Evolutionary conservation across 2,888 invertebrate species (phyloP).

Genomic region (Nomada goodeniana): DNA sequence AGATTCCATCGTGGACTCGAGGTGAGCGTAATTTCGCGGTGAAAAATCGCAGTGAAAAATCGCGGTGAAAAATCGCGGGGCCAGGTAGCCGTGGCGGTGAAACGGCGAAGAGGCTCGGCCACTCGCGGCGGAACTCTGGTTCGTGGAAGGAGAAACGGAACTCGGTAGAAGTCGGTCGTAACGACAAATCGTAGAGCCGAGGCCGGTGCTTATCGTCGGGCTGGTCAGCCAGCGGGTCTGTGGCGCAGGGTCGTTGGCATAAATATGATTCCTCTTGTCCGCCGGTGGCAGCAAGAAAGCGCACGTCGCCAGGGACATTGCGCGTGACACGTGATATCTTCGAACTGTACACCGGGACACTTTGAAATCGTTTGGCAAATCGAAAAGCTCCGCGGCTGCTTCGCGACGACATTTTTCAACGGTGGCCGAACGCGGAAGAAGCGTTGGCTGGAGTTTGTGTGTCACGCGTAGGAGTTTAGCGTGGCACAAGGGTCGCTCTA

Average conservation of each 20-base stretch:
- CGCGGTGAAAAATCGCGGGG: slow-evolving; percentile 54
- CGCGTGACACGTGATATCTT: background rate
- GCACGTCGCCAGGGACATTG: background rate
- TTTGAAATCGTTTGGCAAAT: background rate
- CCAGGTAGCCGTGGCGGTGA: slow-evolving; percentile 20
- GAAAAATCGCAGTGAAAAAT: slow-evolving; percentile 57
- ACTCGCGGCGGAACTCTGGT: background rate
- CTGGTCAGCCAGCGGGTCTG: slow-evolving; percentile 56
- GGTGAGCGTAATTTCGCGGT: slow-evolving; percentile 44
- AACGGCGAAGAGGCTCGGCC: slow-evolving; percentile 47
- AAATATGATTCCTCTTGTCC: slow-evolving; percentile 14
- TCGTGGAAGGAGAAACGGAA: slow-evolving; percentile 47
- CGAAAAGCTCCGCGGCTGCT: too few relatives aligned
- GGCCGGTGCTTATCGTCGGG: slow-evolving; percentile 46
- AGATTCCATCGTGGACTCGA: slow-evolving; percentile 40
- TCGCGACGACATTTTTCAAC: too few relatives aligned
- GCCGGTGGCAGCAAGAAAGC: slow-evolving; percentile 19
- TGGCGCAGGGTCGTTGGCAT: slow-evolving; percentile 44
- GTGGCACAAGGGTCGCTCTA: background rate
- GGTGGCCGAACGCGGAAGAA: too few relatives aligned
- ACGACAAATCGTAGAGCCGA: slow-evolving; percentile 59
- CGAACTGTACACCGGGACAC: background rate
- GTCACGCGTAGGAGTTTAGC: background rate
- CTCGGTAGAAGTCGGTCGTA: slow-evolving; percentile 56
- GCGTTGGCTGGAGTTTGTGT: too few relatives aligned